A percentile compares a stretch with the other conserved stretches of the same genome.
Evolutionary conservation across 53 echinoderm and acorn worm genomes (phyloP).

Genomic region (Arbacia lixula): DNA sequence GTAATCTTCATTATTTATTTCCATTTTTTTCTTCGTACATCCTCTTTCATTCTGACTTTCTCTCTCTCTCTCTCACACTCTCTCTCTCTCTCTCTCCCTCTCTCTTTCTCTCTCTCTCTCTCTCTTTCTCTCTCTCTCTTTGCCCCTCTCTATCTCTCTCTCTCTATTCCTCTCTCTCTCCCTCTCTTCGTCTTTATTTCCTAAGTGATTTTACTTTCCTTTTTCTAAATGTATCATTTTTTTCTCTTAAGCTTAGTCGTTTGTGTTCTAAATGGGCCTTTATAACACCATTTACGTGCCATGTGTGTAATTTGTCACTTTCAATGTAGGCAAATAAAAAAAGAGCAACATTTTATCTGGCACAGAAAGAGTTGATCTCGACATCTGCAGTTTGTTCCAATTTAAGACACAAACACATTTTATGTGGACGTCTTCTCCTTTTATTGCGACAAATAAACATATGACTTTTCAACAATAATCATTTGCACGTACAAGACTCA

Average conservation of each 20-base stretch:
- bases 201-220: background rate
- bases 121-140: conserved; percentile 1
- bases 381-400: too few relatives aligned
- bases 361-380: too few relatives aligned
- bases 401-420: too few relatives aligned
- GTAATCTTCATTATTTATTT: background rate
- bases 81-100: background rate
- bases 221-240: background rate
- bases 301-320: too few relatives aligned
- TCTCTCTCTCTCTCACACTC: conserved; percentile 7
- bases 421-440: background rate
- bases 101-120: background rate
- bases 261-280: too few relatives aligned
- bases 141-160: background rate
- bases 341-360: too few relatives aligned
- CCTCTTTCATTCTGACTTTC: background rate
- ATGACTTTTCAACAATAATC: conserved; percentile 26
- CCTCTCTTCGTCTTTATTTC: background rate
- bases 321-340: too few relatives aligned
- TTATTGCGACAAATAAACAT: conserved; percentile 50
- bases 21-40: background rate
- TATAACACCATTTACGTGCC: too few relatives aligned
- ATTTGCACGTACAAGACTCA: conserved; percentile 6
- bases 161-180: background rate
- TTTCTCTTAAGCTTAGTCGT: too few relatives aligned